Evolutionary conservation across 2,888 invertebrate genomes (phyloP), one percentile per base, ranked within the genome.

Genomic region (Callyntrura sp.): DNA sequence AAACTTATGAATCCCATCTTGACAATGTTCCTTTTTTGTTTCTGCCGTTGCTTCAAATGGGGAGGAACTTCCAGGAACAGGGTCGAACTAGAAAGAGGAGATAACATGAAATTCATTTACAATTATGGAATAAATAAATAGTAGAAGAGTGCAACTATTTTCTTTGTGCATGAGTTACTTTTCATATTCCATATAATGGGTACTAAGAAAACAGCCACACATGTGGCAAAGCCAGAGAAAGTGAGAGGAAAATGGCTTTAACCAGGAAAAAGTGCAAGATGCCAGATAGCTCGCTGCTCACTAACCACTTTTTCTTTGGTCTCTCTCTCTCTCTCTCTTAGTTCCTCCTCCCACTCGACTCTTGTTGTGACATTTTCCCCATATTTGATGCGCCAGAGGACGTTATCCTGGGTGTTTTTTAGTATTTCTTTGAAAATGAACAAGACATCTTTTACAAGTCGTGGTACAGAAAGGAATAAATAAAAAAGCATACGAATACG

Each of bases 311-410:
- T 35, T 57, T 57, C 6, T 57, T n/a, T 57, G 17, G 57, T 62
- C 23, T 62, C 57, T 57, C 51, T 51, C n/a, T n/a, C n/a, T n/a
- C n/a, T n/a, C n/a, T n/a, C n/a, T n/a, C n/a, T 12, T n/a, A 17
- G 17, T 62, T 62, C 25, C 51, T 76, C 76, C 55, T 62, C 25
- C 0, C 23, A 45, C 73, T 11, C 0, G 11, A 45, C 73, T 73
- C 20, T 20, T 17, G 3, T 14, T 48, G 25, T 55, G 76, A 76
- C 55, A 9, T 76, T 76, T 76, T 6, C 51, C 55, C 17, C 76
- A 55, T 55, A 76, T 51, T 76, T 76, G 76, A 76, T 51, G 76
- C 76, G 76, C 76, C 76, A 76, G 25, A 76, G 76, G 76, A 76
- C 23, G 23, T n/a, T 35, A 51, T 76, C 51, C 2, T 35, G 35